Percentiles rank a stretch among this genome's conserved stretches.
phyloP scores from a whole-genome alignment of 2,113 vertebrate species.

The Nibea coibor region DNA sequence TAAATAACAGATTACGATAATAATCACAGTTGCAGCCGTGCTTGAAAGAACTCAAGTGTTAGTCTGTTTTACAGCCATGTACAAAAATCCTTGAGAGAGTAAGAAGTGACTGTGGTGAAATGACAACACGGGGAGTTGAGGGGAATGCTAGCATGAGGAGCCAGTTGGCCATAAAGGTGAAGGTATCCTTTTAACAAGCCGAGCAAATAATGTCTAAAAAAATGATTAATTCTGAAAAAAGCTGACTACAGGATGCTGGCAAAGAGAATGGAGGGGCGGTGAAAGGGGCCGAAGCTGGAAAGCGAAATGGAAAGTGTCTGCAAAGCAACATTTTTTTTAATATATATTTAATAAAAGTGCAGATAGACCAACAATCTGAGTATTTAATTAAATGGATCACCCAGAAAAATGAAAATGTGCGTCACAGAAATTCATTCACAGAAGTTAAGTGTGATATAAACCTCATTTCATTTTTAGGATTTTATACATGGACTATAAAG shows the following conservation, averaged over 20 bases:
- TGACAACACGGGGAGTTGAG: not conserved
- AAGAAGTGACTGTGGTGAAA: conserved; percentile 3
- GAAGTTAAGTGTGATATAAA: not conserved
- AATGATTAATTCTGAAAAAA: conserved; percentile 25
- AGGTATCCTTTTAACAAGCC: conserved; percentile 39
- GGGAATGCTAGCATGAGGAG: conserved; percentile 1
- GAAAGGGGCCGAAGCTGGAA: not conserved
- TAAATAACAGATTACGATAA: not conserved
- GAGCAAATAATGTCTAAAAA: conserved; percentile 29
- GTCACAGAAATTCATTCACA: conserved; percentile 2
- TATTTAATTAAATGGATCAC: conserved; percentile 11
- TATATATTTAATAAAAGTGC: conserved; percentile 21
- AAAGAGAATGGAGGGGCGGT: not conserved
- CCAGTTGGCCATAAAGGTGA: conserved; percentile 23
- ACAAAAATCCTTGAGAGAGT: not conserved
- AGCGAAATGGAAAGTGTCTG: not conserved
- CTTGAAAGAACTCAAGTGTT: not conserved
- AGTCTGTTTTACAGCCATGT: not conserved
- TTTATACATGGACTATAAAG: not conserved
- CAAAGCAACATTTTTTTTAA: not conserved
- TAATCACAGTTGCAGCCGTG: not conserved
- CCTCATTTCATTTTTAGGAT: not conserved
- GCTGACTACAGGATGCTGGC: conserved; percentile 36
- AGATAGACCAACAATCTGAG: conserved; percentile 3
- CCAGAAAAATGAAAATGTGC: not conserved